These are phyloP conservation scores for Notamacropus eugenii DNA, from an alignment of 2,797 vertebrate genomes.

Conservation along the genomic window DNA sequence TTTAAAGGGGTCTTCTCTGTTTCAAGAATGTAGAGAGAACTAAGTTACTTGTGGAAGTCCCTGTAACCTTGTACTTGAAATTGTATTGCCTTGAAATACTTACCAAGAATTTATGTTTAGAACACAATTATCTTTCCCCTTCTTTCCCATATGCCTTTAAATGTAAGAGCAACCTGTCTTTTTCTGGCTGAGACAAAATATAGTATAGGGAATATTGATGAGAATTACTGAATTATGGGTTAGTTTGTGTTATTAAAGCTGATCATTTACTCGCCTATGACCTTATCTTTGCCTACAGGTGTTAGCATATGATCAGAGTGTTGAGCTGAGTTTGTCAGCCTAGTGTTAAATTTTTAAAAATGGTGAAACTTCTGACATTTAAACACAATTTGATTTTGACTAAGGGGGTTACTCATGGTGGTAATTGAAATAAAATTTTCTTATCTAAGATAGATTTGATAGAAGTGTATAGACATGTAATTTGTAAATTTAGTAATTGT, in stretches of 20 bases:
- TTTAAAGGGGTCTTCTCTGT: not conserved
- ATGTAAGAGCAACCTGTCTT: conserved; percentile 43
- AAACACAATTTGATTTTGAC: conserved; percentile 55
- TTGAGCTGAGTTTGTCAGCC: conserved; percentile 28
- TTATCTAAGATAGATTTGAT: not conserved
- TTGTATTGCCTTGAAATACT: conserved; percentile 19
- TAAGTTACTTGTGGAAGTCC: not conserved
- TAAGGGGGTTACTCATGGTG: not conserved
- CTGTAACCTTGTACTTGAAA: not conserved
- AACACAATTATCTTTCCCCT: not conserved
- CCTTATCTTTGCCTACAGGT: conserved; percentile 54
- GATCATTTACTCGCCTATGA: conserved; percentile 34
- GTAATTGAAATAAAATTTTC: conserved; percentile 19
- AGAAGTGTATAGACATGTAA: not conserved
- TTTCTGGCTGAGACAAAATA: conserved; percentile 30
- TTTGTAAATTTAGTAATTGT: not conserved
- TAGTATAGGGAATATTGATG: conserved; percentile 54
- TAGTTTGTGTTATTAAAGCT: conserved; percentile 25
- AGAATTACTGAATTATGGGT: conserved; percentile 40
- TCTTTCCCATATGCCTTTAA: conserved; percentile 8
- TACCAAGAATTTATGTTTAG: conserved; percentile 51
- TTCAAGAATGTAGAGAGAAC: not conserved
- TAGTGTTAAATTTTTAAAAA: conserved; percentile 17
- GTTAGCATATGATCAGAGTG: conserved; percentile 15
- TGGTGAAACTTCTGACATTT: conserved; percentile 54